Conservation (phyloP, 2,113 vertebrate species). For the Eclectus roratus region DNA sequence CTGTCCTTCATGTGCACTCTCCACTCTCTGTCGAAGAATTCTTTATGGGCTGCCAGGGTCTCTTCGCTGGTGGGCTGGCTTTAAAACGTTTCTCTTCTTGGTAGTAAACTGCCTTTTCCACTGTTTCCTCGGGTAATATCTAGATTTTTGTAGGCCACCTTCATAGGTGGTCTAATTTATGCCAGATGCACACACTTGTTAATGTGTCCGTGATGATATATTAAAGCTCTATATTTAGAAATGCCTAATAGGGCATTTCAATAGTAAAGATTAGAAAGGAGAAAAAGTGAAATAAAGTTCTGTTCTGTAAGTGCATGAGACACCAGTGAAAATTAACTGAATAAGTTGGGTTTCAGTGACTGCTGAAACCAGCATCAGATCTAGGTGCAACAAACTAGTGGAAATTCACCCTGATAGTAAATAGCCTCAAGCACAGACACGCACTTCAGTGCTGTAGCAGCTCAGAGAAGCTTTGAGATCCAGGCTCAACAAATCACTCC, state of each 20-base stretch:
- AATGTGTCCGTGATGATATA: constrained; percentile 18
- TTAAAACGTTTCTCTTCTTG: constrained; percentile 33
- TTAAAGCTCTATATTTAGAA: constrained; percentile 52
- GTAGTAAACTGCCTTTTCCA: constrained; percentile 45
- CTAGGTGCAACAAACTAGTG: not conserved
- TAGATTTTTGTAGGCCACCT: constrained; percentile 45
- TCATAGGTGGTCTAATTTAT: constrained; percentile 72
- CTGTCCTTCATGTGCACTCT: not conserved
- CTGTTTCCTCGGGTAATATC: constrained; percentile 22
- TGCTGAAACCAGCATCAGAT: not conserved
- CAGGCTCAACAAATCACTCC: not conserved
- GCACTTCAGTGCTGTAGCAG: not conserved
- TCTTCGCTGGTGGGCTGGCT: constrained; percentile 38
- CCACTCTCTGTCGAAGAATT: not conserved
- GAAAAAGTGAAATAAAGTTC: not conserved
- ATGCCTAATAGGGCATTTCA: constrained; percentile 7
- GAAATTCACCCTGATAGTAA: not conserved
- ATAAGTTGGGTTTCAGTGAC: not conserved
- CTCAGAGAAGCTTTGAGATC: not conserved
- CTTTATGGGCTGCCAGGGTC: constrained; percentile 25
- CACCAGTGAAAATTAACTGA: not conserved
- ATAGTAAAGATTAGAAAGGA: not conserved
- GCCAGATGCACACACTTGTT: constrained; percentile 55
- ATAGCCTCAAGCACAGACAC: not conserved
- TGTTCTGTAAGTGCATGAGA: not conserved